Base-by-base conservation (phyloP, 2,113 vertebrate genomes). In the Semicossyphus pulcher region DNA sequence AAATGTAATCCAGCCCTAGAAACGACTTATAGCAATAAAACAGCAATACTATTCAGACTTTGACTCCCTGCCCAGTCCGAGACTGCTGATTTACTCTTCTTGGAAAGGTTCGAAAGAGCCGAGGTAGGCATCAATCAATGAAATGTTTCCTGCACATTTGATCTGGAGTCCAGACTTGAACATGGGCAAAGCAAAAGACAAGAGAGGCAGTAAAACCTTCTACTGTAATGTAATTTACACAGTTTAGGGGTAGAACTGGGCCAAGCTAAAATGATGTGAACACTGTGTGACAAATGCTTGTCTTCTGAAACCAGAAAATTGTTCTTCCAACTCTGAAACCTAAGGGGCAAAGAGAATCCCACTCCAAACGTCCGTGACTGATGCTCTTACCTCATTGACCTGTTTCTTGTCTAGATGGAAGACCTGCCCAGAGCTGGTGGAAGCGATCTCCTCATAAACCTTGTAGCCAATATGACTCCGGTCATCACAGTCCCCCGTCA, bases 351-450 rank as follows among this genome's bases (percentile, higher is more conserved):
- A 63, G 20, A 25, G 29, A 45, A n/a, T n/a, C 14, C 26, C 20
- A n/a, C 9, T 25, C 18, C 20, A 57, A 61, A 45, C 32, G 58
- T 53, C 18, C 25, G 57, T 44, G 37, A 32, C n/a, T n/a, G 25
- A 51, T 15, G 14, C n/a, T 67, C 88, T 95, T 91, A 99, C 98
- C 97, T 99, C 98, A 85, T 99, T 99, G 70, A 99, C 98, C 91
- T 99, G 98, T 53, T 96, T 99, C 90, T 99, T 99, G 88, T 99
- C 97, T 75, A 99, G 90, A 84, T 99, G 98, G 85, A 99, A 99
- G 63, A 99, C 95, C 88, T 99, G 98, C 28, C 98, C 98, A 48
- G 98, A 99, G 86, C 98, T 99, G 11, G 98, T 99, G 10, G 98
- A 99, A 32, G 98, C 98, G 18, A 99, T 99, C 92, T 99, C 98